Evolutionary conservation across 92 coral and sea anemone genomes (phyloP).

Genomic region (Palythoa grandiflora): DNA sequence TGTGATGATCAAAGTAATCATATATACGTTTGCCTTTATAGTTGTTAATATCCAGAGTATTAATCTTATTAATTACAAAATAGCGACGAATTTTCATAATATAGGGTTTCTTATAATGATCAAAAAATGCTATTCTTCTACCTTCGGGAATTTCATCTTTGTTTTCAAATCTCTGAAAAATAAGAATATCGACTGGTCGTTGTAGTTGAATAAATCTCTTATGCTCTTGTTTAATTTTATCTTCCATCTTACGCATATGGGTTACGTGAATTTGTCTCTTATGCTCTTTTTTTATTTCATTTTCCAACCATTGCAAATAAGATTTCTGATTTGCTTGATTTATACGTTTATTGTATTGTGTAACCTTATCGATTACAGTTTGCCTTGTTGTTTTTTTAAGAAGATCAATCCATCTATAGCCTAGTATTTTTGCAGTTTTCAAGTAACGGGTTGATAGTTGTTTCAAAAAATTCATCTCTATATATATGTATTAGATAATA

Average conservation of each 20-base stretch:
- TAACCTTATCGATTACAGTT: too few relatives aligned
- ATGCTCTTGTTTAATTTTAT: too few relatives aligned
- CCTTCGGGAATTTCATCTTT: background rate
- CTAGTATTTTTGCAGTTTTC: too few relatives aligned
- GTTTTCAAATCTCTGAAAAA: constrained; percentile 1
- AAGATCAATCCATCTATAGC: too few relatives aligned
- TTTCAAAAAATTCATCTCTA: too few relatives aligned
- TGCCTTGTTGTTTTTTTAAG: too few relatives aligned
- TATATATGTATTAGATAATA: too few relatives aligned
- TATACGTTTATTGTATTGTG: too few relatives aligned
- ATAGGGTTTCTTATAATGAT: background rate
- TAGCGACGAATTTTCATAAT: background rate
- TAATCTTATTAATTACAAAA: background rate
- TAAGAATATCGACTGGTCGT: constrained; percentile 37
- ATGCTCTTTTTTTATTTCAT: background rate
- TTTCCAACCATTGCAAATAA: background rate
- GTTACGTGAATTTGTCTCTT: too few relatives aligned
- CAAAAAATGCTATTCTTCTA: background rate
- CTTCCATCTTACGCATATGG: too few relatives aligned
- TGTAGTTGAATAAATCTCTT: background rate
- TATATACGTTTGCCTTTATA: background rate
- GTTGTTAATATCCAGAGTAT: background rate
- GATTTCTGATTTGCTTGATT: too few relatives aligned
- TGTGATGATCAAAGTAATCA: background rate
- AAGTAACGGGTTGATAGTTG: too few relatives aligned